Conservation (phyloP, 2,888 invertebrate species). For the Lepidocyrtinus sp. region DNA sequence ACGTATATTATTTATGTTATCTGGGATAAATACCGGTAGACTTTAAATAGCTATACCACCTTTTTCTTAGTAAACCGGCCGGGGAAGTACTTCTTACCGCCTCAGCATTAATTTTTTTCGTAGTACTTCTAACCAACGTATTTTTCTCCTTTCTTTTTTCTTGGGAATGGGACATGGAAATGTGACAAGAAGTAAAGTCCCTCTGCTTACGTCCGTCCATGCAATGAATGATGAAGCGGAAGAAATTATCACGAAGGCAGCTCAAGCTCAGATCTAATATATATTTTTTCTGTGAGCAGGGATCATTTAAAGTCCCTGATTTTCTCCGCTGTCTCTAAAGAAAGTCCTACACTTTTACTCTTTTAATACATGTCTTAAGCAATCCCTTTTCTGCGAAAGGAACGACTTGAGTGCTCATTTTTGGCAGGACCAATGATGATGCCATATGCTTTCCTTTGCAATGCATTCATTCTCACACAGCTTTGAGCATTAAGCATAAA, state of each 20-base stretch:
- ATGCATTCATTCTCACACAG: constrained; percentile 10
- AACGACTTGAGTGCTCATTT: constrained; percentile 55
- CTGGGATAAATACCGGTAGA: not conserved
- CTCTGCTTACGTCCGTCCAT: constrained; percentile 18
- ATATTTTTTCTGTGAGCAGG: constrained; percentile 31
- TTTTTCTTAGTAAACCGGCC: not conserved
- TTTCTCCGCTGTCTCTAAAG: constrained; percentile 45
- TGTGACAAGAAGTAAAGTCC: constrained; percentile 55
- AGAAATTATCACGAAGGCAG: constrained; percentile 56
- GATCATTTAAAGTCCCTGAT: constrained; percentile 61
- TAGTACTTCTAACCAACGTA: constrained; percentile 15
- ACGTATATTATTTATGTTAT: constrained; percentile 11
- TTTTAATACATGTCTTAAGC: constrained; percentile 54
- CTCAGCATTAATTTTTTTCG: constrained; percentile 4
- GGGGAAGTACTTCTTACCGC: constrained; percentile 1
- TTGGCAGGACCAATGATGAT: constrained; percentile 47
- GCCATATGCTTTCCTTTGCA: constrained; percentile 6
- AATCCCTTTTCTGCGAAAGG: constrained; percentile 40
- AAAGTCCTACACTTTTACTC: constrained; percentile 16
- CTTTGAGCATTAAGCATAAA: not conserved
- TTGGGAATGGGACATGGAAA: not conserved
- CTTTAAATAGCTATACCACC: not conserved
- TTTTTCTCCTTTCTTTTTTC: constrained; percentile 11
- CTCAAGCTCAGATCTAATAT: constrained; percentile 16
- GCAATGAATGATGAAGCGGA: constrained; percentile 59